Evolutionary conservation across 2,113 vertebrate species (phyloP).

Genomic region (Corythornis madagascariensis): DNA sequence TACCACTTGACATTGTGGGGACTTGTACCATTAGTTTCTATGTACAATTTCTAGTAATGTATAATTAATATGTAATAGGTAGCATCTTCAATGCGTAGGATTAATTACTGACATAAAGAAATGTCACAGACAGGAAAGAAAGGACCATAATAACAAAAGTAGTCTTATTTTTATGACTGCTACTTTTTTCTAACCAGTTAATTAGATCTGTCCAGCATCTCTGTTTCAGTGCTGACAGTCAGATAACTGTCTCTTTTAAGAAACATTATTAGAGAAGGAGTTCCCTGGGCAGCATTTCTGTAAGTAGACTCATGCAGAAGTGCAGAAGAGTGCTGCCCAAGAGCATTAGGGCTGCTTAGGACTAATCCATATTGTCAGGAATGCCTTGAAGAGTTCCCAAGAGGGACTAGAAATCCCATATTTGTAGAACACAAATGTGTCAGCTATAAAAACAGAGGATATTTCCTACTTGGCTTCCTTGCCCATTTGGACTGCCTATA

Average conservation of each 20-base stretch:
- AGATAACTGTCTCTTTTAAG: background rate
- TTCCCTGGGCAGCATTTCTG: background rate
- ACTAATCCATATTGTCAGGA: conserved; percentile 9
- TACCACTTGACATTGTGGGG: background rate
- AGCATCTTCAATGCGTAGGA: background rate
- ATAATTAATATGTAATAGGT: background rate
- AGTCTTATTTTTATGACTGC: background rate
- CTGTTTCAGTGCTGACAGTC: background rate
- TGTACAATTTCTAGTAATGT: background rate
- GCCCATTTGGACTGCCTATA: background rate
- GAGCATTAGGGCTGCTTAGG: background rate
- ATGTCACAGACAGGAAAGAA: background rate
- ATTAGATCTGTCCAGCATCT: background rate
- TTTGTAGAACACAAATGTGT: conserved; percentile 7
- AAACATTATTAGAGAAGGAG: background rate
- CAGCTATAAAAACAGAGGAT: background rate
- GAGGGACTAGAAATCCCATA: background rate
- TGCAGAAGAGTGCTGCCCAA: background rate
- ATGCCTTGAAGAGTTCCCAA: conserved; percentile 1
- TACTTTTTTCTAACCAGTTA: background rate
- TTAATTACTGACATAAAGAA: background rate
- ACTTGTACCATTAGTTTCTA: background rate
- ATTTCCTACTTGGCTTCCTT: background rate
- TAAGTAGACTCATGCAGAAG: background rate
- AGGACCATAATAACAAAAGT: background rate